These are phyloP conservation scores for Pycnonotus jocosus DNA, from an alignment of 2,113 vertebrate species.

Conservation along the genomic window DNA sequence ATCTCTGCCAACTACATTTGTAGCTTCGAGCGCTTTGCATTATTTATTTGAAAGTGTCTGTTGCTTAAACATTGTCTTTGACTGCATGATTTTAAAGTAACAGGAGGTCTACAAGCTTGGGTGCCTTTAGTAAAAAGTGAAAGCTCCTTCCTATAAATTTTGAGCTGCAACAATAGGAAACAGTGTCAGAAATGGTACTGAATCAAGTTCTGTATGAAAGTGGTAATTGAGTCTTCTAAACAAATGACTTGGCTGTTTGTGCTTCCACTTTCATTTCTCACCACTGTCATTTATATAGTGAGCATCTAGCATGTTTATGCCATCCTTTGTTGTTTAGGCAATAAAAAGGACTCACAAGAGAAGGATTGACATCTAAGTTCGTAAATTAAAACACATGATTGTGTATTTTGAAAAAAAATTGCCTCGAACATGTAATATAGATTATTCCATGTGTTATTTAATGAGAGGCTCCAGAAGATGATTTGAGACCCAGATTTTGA, in stretches of 20 bases:
- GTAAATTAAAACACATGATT: not conserved
- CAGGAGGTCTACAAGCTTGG: not conserved
- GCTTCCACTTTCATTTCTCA: not conserved
- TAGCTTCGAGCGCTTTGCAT: slow-evolving; percentile 14
- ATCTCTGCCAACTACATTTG: not conserved
- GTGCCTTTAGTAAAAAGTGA: not conserved
- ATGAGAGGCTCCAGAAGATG: not conserved
- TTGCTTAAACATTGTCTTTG: slow-evolving; percentile 47
- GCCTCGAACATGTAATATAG: not conserved
- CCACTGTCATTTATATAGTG: not conserved
- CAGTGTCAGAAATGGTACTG: not conserved
- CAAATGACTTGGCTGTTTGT: not conserved
- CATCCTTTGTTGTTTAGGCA: not conserved
- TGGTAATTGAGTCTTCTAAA: slow-evolving; percentile 47
- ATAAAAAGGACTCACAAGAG: not conserved
- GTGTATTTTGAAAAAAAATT: not conserved
- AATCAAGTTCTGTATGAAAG: slow-evolving; percentile 17
- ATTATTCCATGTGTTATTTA: not conserved
- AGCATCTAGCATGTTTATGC: not conserved
- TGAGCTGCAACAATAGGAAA: slow-evolving; percentile 14
- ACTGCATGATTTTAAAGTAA: slow-evolving; percentile 37
- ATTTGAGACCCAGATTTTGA: not conserved
- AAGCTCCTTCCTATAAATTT: slow-evolving; percentile 28
- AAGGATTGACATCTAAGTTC: not conserved
- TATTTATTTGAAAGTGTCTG: slow-evolving; percentile 49